These are phyloP conservation scores for Burhinus bistriatus DNA, from an alignment of 2,113 vertebrate species.

Conservation along the genomic window DNA sequence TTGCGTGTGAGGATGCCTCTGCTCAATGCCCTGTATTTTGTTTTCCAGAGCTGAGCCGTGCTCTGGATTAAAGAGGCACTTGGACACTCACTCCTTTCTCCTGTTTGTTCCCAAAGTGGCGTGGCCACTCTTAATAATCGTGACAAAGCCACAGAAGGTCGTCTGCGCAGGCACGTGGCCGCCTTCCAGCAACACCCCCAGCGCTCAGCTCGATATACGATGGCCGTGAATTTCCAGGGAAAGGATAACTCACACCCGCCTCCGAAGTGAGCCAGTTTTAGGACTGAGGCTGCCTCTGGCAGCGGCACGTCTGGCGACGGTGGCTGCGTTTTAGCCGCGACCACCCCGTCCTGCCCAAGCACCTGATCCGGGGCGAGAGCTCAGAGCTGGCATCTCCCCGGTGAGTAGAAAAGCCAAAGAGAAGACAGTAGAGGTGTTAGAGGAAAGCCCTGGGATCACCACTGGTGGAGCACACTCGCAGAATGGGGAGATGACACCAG, in stretches of 20 bases:
- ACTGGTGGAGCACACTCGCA: neutral
- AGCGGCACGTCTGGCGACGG: neutral
- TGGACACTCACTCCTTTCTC: neutral
- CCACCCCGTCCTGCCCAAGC: neutral
- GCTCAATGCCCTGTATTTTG: neutral
- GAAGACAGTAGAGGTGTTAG: neutral
- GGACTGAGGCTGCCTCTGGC: too few relatives aligned
- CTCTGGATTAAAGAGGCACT: neutral
- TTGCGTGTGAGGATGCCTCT: neutral
- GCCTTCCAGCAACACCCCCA: neutral
- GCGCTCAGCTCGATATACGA: accelerated
- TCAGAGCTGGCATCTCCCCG: neutral
- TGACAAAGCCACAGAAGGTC: neutral
- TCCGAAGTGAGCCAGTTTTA: neutral
- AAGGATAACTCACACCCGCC: neutral
- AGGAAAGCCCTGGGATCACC: neutral
- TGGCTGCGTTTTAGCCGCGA: accelerated
- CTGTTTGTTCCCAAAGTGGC: neutral
- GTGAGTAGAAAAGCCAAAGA: neutral
- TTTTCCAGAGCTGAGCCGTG: neutral
- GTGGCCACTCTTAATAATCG: accelerated
- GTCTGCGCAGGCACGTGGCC: accelerated
- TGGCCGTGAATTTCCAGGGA: neutral
- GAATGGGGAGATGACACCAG: neutral
- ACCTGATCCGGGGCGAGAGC: accelerated